phyloP scores from a whole-genome alignment of 1,140 invertebrate species.

The Centruroides sculpturatus region DNA sequence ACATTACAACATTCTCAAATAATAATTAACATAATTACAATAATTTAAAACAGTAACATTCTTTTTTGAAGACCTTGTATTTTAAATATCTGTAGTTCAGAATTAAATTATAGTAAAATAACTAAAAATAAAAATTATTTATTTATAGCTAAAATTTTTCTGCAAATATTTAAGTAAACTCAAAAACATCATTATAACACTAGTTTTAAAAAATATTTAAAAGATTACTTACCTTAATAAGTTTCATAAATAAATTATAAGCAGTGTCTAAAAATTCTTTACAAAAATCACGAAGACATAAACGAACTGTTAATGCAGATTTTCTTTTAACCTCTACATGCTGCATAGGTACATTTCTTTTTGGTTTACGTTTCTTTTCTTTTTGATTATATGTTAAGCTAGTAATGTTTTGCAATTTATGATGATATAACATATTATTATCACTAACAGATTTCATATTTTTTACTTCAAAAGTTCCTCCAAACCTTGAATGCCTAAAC shows the following conservation, averaged over 20 bases:
- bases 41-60: too few relatives aligned
- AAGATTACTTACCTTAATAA: conserved; percentile 42
- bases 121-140: not conserved
- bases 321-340: conserved; percentile 30
- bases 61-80: too few relatives aligned
- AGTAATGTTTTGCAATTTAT: conserved; percentile 57
- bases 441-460: conserved; percentile 90
- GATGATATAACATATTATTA: conserved; percentile 73
- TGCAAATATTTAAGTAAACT: conserved; percentile 11
- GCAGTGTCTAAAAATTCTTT: conserved; percentile 77
- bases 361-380: conserved; percentile 48
- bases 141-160: not conserved
- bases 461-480: conserved; percentile 41
- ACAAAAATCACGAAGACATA: conserved; percentile 88
- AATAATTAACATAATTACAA: too few relatives aligned
- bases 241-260: conserved; percentile 81
- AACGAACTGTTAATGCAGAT: conserved; percentile 61
- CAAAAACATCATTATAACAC: not conserved
- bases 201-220: not conserved
- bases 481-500: conserved; percentile 2
- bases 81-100: too few relatives aligned
- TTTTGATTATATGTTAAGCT: conserved; percentile 58
- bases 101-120: not conserved
- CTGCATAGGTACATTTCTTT: conserved; percentile 47
- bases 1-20: too few relatives aligned